Conservation (phyloP, 2,797 vertebrate genomes). For the Mionectes olivaceus region DNA sequence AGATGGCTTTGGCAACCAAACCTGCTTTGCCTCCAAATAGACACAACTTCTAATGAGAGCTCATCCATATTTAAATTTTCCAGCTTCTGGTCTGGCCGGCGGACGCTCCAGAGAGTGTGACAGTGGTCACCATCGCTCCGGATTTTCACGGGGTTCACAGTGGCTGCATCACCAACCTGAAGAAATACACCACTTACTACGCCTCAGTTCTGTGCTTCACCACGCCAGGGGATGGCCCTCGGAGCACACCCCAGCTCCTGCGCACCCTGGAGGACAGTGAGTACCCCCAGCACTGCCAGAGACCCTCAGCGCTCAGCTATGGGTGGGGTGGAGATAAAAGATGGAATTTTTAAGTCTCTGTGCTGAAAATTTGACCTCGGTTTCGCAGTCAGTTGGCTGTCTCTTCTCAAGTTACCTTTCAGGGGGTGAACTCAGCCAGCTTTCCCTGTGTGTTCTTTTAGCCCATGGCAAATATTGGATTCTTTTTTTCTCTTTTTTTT, state of each 20-base stretch:
- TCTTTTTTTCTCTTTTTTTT: not conserved
- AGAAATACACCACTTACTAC: conserved; percentile 91
- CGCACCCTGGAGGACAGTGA: conserved; percentile 93
- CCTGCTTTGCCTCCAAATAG: not conserved
- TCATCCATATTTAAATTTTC: not conserved
- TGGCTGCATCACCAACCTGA: conserved; percentile 86
- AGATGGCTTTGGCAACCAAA: conserved; percentile 17
- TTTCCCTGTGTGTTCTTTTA: not conserved
- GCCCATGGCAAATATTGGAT: not conserved
- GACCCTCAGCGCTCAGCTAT: not conserved
- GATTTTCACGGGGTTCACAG: conserved; percentile 93
- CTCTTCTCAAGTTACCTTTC: not conserved
- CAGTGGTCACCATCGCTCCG: conserved; percentile 88
- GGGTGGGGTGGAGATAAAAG: not conserved
- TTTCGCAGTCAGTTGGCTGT: not conserved
- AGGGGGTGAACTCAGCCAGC: not conserved
- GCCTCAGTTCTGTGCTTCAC: conserved; percentile 93
- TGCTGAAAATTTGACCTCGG: not conserved
- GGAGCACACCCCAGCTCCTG: conserved; percentile 84
- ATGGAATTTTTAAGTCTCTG: not conserved
- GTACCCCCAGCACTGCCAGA: conserved; percentile 47
- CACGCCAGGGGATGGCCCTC: conserved; percentile 91
- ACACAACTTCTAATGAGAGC: not conserved
- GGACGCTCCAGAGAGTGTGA: conserved; percentile 81
- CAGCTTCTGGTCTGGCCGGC: conserved; percentile 90